Conservation (phyloP, 2,888 invertebrate species). For the Pardosa pseudoannulata region DNA sequence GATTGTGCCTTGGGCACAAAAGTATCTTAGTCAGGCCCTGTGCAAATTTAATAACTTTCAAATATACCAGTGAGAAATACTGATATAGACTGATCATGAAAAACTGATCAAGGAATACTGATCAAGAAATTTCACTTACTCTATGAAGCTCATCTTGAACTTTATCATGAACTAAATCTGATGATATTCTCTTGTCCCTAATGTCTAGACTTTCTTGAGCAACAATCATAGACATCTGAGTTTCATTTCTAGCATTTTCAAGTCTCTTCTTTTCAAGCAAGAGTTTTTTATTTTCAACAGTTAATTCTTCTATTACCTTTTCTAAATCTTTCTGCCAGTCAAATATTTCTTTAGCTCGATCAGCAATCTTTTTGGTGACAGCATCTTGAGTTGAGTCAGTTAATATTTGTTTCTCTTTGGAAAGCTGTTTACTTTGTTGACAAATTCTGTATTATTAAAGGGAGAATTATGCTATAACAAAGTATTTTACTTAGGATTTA, state of each 20-base stretch:
- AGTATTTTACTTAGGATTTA: too few species aligned
- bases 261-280: constrained; percentile 53
- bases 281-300: constrained; percentile 42
- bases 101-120: too few species aligned
- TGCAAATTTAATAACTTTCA: too few species aligned
- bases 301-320: constrained; percentile 66
- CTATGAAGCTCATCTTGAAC: constrained; percentile 51
- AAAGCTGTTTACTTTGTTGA: constrained; percentile 59
- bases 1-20: too few species aligned
- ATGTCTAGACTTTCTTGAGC: constrained; percentile 64
- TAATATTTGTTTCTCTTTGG: constrained; percentile 60
- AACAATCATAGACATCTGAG: constrained; percentile 47
- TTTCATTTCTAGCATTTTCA: constrained; percentile 50
- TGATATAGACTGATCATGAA: too few species aligned
- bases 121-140: constrained; percentile 5
- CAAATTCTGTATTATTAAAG: constrained; percentile 26
- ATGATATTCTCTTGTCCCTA: constrained; percentile 60
- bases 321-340: constrained; percentile 88
- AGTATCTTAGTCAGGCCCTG: too few species aligned
- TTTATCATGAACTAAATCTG: constrained; percentile 64
- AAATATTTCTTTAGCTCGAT: constrained; percentile 84
- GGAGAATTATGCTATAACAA: too few species aligned
- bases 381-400: constrained; percentile 81
- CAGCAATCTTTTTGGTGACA: constrained; percentile 83
- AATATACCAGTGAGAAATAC: too few species aligned